Evolutionary conservation across 2,797 vertebrate genomes (phyloP), one percentile per base, ranked within the genome.

Genomic region (Streptopelia turtur): DNA sequence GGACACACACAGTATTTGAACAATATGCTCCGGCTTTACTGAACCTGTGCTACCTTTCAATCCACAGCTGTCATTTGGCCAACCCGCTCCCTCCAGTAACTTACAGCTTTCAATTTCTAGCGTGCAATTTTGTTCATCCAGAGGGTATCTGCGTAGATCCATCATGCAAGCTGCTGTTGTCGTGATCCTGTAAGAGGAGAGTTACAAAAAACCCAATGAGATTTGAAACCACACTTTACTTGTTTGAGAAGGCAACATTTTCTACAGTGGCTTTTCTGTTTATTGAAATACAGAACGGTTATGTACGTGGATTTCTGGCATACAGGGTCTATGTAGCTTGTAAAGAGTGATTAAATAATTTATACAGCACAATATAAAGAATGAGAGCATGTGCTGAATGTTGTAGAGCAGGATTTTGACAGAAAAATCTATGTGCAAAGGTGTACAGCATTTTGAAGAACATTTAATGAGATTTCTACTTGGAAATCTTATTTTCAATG

Each of bases 141-240:
- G 97, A 8, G 99, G 99, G 57, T 99, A 99, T 97, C 99, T 98
- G 80, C 99, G 98, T 92, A 99, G 98, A 96, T 99, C 99, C 99
- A 99, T 99, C 99, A 99, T 99, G 95, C 99, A 99, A 56, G 99
- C 99, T 68, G 99, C 99, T 33, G 99, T 99, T 13, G 99, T 99
- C 63, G 99, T 99, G 97, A 99, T 99, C 97, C 99, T 99, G 88
- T 23, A 90, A 94, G 24, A 87, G 35, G 45, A 84, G 57, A 35
- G 57, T 91, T 59, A 75, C 76, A 65, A 84, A 86, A 16, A 31
- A 45, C 43, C 43, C 4, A 18, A 30, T 7, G 12, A 95, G 28
- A 70, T 45, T 55, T 90, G 45, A 78, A 79, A 80, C 8, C 11
- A 64, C 12, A 7, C 69, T 84, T 84, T 83, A 30, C 10, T 45